A percentile compares a stretch with the other conserved stretches of the same genome.
phyloP scores from a whole-genome alignment of 2,888 invertebrate species.

The Gortyna flavago region DNA sequence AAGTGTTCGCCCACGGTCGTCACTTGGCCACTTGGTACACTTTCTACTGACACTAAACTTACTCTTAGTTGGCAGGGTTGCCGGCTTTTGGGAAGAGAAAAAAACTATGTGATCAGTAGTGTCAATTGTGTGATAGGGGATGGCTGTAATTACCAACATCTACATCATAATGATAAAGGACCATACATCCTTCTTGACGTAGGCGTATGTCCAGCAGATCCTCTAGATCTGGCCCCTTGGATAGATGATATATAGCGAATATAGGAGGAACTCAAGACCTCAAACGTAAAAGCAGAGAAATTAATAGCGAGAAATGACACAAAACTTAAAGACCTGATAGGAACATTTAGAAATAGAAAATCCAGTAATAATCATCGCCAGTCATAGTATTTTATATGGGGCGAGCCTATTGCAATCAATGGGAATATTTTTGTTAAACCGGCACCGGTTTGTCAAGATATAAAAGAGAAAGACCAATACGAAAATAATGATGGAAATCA shows the following conservation, averaged over 20 bases:
- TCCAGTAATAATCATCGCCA: neutral
- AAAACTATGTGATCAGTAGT: neutral
- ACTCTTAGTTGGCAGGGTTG: slow-evolving; percentile 44
- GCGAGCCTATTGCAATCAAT: neutral
- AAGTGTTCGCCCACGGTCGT: slow-evolving; percentile 67
- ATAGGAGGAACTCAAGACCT: neutral
- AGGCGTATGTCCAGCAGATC: neutral
- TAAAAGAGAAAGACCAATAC: neutral
- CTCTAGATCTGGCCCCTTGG: neutral
- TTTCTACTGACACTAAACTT: slow-evolving; percentile 63
- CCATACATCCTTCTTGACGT: neutral
- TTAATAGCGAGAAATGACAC: neutral
- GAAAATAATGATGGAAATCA: neutral
- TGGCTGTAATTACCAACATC: neutral
- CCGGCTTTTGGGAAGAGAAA: neutral
- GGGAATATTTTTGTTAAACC: neutral
- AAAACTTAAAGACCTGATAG: neutral
- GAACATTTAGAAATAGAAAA: neutral
- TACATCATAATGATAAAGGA: neutral
- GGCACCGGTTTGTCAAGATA: too few relatives aligned
- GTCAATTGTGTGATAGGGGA: neutral
- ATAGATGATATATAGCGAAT: neutral
- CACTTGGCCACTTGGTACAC: slow-evolving; percentile 57
- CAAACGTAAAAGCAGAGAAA: neutral
- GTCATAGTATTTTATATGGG: neutral